Conservation (phyloP, 1,140 invertebrate species). For the Scaptodrosophila lebanonensis region DNA sequence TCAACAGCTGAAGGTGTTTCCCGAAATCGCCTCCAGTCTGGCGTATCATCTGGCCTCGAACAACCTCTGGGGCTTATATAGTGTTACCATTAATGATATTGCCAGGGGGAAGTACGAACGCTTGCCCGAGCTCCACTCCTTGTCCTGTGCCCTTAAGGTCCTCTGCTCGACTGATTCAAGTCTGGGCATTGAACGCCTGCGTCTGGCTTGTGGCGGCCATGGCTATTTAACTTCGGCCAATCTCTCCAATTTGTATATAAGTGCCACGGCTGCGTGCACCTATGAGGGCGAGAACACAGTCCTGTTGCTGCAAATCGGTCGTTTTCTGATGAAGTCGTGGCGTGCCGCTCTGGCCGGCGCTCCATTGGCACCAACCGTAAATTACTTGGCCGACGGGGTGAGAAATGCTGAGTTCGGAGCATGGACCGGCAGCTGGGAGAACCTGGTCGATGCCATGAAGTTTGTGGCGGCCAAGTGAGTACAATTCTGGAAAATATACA, state of each 20-base stretch:
- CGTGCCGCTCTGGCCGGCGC: conserved; percentile 80
- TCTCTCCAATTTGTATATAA: conserved; percentile 87
- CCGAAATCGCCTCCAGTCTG: conserved; percentile 87
- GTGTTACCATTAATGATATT: conserved; percentile 86
- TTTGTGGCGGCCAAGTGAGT: conserved; percentile 84
- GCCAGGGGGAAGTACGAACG: conserved; percentile 86
- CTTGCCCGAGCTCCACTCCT: conserved; percentile 91
- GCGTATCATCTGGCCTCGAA: conserved; percentile 85
- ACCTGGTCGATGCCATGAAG: conserved; percentile 83
- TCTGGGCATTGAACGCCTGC: conserved; percentile 85
- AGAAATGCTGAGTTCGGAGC: conserved; percentile 67
- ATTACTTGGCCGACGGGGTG: conserved; percentile 79
- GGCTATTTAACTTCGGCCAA: conserved; percentile 92
- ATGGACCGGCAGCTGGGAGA: conserved; percentile 82
- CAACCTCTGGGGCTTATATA: conserved; percentile 89
- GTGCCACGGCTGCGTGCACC: conserved; percentile 89
- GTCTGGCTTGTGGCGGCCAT: conserved; percentile 94
- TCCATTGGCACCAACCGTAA: conserved; percentile 81
- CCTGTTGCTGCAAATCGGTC: conserved; percentile 91
- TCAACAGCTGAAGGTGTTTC: conserved; percentile 95
- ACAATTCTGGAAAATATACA: too few relatives aligned
- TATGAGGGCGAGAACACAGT: conserved; percentile 98
- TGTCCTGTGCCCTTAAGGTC: conserved; percentile 94
- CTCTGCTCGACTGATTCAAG: conserved; percentile 85
- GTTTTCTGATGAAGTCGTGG: conserved; percentile 87